Conservation (phyloP, 1,140 invertebrate species). For the Maconellicoccus hirsutus region DNA sequence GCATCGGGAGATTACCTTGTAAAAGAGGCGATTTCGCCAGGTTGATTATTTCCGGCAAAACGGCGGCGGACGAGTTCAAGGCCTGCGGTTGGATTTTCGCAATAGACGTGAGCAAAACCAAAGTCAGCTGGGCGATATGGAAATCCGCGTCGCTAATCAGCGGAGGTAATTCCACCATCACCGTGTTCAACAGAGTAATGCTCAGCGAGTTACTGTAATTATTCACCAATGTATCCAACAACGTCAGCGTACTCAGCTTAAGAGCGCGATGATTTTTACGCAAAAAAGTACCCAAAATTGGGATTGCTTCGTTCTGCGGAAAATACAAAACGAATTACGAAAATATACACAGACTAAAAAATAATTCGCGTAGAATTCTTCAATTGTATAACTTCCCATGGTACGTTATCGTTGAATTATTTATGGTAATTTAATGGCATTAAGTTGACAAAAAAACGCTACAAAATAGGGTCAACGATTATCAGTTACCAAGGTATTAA, state of each 20-base stretch:
- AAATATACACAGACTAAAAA: too few species aligned
- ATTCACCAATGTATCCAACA: conserved; percentile 80
- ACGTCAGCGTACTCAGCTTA: conserved; percentile 78
- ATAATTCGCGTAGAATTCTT: too few species aligned
- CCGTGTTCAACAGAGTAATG: conserved; percentile 57
- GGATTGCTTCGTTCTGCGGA: conserved; percentile 67
- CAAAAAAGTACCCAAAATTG: conserved; percentile 84
- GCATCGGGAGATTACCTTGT: conserved; percentile 40
- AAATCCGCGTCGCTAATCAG: conserved; percentile 87
- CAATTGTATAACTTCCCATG: too few species aligned
- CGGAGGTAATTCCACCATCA: conserved; percentile 73
- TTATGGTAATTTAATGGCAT: too few species aligned
- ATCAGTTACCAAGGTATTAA: too few species aligned
- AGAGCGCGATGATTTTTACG: conserved; percentile 94
- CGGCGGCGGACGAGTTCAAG: conserved; percentile 49
- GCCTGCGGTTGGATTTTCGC: conserved; percentile 55
- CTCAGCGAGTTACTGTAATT: conserved; percentile 65
- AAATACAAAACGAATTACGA: too few species aligned
- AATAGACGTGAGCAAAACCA: conserved; percentile 63
- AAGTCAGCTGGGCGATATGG: conserved; percentile 85
- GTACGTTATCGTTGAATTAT: too few species aligned
- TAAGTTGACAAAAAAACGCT: too few species aligned
- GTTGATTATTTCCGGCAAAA: conserved; percentile 73
- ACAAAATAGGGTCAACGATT: too few species aligned
- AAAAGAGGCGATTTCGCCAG: conserved; percentile 84